These are phyloP conservation scores for Festucalex cinctus DNA, from an alignment of 2,113 vertebrate genomes.

Conservation along the genomic window DNA sequence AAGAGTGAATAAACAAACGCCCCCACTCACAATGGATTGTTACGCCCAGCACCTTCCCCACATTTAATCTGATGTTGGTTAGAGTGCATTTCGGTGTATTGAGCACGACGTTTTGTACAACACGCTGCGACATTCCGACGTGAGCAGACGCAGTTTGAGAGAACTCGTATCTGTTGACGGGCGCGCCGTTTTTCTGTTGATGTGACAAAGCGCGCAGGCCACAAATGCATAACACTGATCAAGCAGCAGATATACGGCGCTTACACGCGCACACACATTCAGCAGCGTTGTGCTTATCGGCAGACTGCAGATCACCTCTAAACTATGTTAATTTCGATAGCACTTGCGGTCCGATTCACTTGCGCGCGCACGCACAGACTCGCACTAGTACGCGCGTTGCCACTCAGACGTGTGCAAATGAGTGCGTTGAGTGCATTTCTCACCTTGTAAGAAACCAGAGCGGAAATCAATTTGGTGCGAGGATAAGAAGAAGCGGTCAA, in stretches of 20 bases:
- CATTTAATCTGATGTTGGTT: too few relatives aligned
- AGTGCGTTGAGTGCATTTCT: background rate
- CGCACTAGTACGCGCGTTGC: background rate
- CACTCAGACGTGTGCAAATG: background rate
- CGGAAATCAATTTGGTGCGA: background rate
- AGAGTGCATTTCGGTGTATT: too few relatives aligned
- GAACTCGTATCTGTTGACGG: too few relatives aligned
- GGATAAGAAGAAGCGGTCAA: too few relatives aligned
- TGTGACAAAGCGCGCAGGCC: background rate
- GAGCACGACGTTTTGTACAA: background rate
- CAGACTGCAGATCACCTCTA: background rate
- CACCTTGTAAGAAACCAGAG: conserved; percentile 1
- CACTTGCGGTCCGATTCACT: background rate
- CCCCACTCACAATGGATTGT: background rate
- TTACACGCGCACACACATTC: background rate
- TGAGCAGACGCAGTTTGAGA: background rate
- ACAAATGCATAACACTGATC: conserved; percentile 46
- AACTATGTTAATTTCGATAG: background rate
- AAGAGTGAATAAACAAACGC: background rate
- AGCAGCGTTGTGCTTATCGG: conserved; percentile 35
- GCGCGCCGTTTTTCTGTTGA: background rate
- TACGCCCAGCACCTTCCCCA: background rate
- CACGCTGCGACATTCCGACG: background rate
- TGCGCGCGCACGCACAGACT: background rate
- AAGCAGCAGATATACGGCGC: conserved; percentile 45